These are phyloP conservation scores for Pholis gunnellus DNA, from an alignment of 2,113 vertebrate genomes.

Conservation along the genomic window DNA sequence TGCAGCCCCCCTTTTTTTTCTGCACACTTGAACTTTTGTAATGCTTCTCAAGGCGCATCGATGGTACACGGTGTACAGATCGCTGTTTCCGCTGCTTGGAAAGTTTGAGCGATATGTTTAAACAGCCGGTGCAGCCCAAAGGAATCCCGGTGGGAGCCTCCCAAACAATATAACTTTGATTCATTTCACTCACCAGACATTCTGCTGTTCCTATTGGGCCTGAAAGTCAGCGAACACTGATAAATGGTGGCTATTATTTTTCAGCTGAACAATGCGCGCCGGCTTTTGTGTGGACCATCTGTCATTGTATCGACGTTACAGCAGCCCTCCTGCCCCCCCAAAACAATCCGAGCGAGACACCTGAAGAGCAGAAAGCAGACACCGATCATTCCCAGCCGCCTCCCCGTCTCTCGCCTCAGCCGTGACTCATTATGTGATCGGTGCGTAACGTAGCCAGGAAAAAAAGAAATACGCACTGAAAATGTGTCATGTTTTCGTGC, in stretches of 20 bases:
- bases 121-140: constrained; percentile 7
- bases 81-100: constrained; percentile 28
- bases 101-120: constrained; percentile 56
- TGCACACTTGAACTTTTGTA: constrained; percentile 51
- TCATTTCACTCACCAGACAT: constrained; percentile 51
- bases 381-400: constrained; percentile 71
- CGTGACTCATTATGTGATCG: constrained; percentile 58
- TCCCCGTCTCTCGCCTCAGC: constrained; percentile 53
- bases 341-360: constrained; percentile 88
- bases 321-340: constrained; percentile 70
- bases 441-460: constrained; percentile 62
- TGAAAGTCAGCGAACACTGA: constrained; percentile 59
- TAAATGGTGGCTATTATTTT: constrained; percentile 76
- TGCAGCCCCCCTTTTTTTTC: not conserved
- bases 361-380: constrained; percentile 91
- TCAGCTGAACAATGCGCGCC: constrained; percentile 79
- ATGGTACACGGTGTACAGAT: constrained; percentile 51
- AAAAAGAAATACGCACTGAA: constrained; percentile 6
- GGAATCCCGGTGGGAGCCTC: constrained; percentile 22
- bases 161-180: constrained; percentile 60
- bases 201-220: constrained; percentile 24
- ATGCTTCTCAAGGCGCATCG: not conserved
- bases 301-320: constrained; percentile 87
- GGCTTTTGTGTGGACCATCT: constrained; percentile 91
- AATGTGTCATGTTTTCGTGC: not conserved